These are phyloP conservation scores for Ligdia adustata DNA, from an alignment of 2,888 invertebrate genomes.

Conservation along the genomic window DNA sequence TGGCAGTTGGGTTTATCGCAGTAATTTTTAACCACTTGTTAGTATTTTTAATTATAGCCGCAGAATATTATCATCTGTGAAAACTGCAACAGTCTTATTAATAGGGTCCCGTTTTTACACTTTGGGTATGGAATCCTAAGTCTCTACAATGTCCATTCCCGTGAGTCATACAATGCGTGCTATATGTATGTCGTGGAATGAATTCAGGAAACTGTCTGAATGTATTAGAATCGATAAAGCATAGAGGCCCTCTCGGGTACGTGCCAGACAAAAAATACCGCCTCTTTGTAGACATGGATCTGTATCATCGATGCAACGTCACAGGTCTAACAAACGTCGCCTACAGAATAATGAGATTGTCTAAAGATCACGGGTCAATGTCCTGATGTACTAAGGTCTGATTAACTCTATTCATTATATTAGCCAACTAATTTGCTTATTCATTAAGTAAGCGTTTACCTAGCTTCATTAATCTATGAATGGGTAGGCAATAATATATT, in stretches of 20 bases:
- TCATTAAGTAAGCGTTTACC: conserved; percentile 13
- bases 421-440: conserved; percentile 12
- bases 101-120: too few relatives aligned
- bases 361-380: neutral
- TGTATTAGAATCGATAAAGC: conserved; percentile 50
- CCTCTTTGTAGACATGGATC: conserved; percentile 1
- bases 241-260: conserved; percentile 40
- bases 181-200: conserved; percentile 16
- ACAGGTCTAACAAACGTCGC: neutral
- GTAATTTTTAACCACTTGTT: too few relatives aligned
- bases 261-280: conserved; percentile 4
- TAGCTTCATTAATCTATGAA: conserved; percentile 2
- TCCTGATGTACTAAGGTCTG: neutral
- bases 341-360: too few relatives aligned
- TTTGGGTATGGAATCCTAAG: too few relatives aligned
- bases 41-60: too few relatives aligned
- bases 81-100: too few relatives aligned
- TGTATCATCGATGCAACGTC: conserved; percentile 6
- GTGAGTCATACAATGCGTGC: conserved; percentile 19
- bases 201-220: conserved; percentile 32
- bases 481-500: conserved; percentile 5
- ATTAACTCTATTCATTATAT: conserved; percentile 7
- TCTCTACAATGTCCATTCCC: too few relatives aligned
- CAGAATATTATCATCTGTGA: too few relatives aligned
- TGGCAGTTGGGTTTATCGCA: too few relatives aligned